Evolutionary conservation across 2,888 invertebrate genomes (phyloP), one percentile per base, ranked within the genome.

Genomic region (Micropterix aruncella): DNA sequence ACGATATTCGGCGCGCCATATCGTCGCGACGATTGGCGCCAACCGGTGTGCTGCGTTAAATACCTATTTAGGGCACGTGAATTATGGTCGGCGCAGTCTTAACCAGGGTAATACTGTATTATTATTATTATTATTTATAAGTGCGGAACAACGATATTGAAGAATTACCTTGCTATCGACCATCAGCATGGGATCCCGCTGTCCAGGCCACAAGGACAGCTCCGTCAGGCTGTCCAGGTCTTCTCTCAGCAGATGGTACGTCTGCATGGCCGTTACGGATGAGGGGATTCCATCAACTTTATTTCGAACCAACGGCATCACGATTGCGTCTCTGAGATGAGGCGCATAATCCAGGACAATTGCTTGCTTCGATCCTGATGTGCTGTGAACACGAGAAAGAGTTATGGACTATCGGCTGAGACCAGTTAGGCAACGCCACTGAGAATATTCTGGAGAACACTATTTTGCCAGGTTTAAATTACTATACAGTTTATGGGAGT

Each of bases 141-240:
- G n/a, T n/a, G n/a, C n/a, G n/a, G n/a, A n/a, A n/a, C n/a, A n/a
- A n/a, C n/a, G n/a, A 27, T 27, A 27, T 27, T 7, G 12, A 27
- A 27, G n/a, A 45, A 41, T 44, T 53, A 79, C 79, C 66, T 87
- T 87, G 12, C 81, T 73, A 51, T 86, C 86, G 17, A 99, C 71
- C 47, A 75, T 63, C 41, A 80, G 75, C 68, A 87, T 79, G 0
- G 84, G 82, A 61, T 93, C 86, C 52, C 77, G 74, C 53, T 77
- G 74, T 37, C 78, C 80, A 0, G 89, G 83, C 94, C 95, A 97
- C 36, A 79, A 61, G 0, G 87, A 79, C 19, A 97, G 60, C 57
- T 99, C 97, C 7, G 83, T 66, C 18, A 99, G 66, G 9, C 84
- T 84, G 50, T 96, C 95, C 53, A 95, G 67, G 61, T 99, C 99